Evolutionary conservation across 1,140 invertebrate genomes (phyloP).

Genomic region (Holcopasites calliopsidis): DNA sequence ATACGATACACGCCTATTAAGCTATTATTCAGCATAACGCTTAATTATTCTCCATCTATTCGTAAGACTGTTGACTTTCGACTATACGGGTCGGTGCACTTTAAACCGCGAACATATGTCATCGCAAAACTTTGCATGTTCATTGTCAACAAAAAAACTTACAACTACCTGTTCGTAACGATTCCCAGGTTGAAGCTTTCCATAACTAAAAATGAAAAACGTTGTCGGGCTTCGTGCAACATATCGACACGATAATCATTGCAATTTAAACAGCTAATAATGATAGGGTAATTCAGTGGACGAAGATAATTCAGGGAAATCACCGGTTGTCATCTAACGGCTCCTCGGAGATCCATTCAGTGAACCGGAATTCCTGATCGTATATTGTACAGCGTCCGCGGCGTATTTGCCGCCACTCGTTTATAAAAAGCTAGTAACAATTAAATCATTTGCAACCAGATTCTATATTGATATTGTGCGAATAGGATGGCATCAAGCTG

Average conservation of each 20-base stretch:
- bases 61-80: neutral
- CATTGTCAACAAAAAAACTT: too few species aligned
- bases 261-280: neutral
- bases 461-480: too few species aligned
- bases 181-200: too few species aligned
- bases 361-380: constrained; percentile 47
- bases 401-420: neutral
- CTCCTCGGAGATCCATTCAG: constrained; percentile 30
- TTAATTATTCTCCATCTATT: neutral
- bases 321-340: constrained; percentile 47
- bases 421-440: neutral
- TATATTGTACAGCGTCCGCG: neutral
- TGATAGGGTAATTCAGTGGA: constrained; percentile 7
- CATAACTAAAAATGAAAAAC: too few species aligned
- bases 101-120: too few species aligned
- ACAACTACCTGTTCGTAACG: neutral
- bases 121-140: too few species aligned
- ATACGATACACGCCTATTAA: too few species aligned
- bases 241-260: too few species aligned
- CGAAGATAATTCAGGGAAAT: constrained; percentile 48
- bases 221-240: too few species aligned
- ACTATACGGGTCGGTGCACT: neutral
- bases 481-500: neutral
- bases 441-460: too few species aligned
- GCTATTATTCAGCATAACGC: too few species aligned